These are phyloP conservation scores for Piaya cayana DNA, from an alignment of 2,113 vertebrate species.

Conservation along the genomic window DNA sequence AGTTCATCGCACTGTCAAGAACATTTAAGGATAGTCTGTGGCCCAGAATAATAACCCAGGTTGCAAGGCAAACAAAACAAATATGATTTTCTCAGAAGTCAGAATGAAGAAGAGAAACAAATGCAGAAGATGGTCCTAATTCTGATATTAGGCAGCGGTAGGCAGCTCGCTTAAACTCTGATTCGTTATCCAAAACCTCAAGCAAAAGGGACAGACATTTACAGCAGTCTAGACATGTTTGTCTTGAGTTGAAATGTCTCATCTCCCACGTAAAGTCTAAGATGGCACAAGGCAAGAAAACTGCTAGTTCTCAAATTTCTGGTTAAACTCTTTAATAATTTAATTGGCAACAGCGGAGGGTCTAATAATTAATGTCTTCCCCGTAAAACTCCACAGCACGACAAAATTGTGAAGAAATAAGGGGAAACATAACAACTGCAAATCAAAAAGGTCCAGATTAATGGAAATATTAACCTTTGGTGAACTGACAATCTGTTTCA, in stretches of 20 bases:
- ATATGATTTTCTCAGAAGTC: neutral
- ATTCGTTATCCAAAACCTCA: neutral
- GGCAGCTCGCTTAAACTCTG: neutral
- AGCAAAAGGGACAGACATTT: neutral
- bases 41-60: neutral
- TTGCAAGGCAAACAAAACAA: neutral
- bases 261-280: neutral
- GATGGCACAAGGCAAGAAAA: neutral
- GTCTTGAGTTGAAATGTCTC: neutral
- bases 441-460: neutral
- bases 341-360: neutral
- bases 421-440: neutral
- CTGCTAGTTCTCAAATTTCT: neutral
- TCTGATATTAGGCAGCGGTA: neutral
- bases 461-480: neutral
- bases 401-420: neutral
- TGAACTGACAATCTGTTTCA: neutral
- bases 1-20: neutral
- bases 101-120: neutral
- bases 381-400: neutral
- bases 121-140: neutral
- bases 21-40: neutral
- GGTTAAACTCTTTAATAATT: neutral
- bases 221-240: neutral
- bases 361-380: neutral